A percentile compares a stretch with the other conserved stretches of the same genome.
Conservation (phyloP, 92 coral and sea anemone species). For the Plumapathes pennacea region DNA sequence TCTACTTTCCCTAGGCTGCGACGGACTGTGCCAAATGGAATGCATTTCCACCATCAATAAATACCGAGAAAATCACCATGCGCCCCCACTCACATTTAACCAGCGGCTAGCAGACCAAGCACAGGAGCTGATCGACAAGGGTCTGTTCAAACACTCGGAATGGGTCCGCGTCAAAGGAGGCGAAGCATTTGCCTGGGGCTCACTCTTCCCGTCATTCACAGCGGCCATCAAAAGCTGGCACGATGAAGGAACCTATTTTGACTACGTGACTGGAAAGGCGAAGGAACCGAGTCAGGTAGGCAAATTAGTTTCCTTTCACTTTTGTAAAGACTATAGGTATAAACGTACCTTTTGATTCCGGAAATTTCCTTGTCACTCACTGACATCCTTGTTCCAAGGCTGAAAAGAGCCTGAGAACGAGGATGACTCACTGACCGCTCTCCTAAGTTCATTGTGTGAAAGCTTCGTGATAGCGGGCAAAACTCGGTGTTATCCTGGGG, state of each 20-base stretch:
- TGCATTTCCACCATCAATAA: constrained; percentile 44
- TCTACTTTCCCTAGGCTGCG: no score
- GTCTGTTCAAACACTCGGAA: constrained; percentile 53
- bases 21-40: constrained; percentile 40
- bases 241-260: constrained; percentile 30
- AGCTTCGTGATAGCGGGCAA: no score
- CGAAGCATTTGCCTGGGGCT: constrained; percentile 58
- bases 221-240: constrained; percentile 50
- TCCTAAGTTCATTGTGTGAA: no score
- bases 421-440: no score
- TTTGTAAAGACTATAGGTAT: no score
- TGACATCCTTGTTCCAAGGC: no score
- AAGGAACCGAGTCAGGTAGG: constrained; percentile 26
- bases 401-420: no score
- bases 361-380: no score
- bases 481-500: no score
- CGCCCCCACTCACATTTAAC: constrained; percentile 30
- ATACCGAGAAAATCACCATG: constrained; percentile 46
- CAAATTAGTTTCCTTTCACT: no score
- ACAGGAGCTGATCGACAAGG: constrained; percentile 53
- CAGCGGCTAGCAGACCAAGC: constrained; percentile 53
- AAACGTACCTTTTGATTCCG: no score
- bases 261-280: constrained; percentile 27
- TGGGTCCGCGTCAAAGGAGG: constrained; percentile 42
- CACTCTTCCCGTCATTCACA: constrained; percentile 59